phyloP scores from a whole-genome alignment of 2,113 vertebrate genomes.

The Vidua macroura region DNA sequence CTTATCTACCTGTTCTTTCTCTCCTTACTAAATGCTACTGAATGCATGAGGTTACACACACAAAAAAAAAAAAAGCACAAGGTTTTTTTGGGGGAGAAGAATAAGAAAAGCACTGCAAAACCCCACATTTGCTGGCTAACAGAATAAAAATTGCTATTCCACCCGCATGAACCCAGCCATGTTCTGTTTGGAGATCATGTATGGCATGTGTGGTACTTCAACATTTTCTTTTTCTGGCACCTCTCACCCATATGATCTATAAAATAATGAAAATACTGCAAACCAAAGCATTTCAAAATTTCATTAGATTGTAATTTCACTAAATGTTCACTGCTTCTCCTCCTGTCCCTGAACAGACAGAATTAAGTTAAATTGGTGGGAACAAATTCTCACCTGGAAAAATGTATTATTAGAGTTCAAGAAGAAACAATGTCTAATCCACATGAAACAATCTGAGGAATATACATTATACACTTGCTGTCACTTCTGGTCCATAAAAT shows the following conservation, averaged over 20 bases:
- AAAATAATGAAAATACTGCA: not conserved
- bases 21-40: not conserved
- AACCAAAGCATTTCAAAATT: not conserved
- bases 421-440: not conserved
- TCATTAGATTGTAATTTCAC: not conserved
- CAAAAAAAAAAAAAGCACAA: not conserved
- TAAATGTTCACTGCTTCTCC: not conserved
- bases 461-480: not conserved
- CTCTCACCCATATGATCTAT: not conserved
- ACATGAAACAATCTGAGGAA: not conserved
- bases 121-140: not conserved
- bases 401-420: not conserved
- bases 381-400: not conserved
- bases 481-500: not conserved
- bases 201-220: not conserved
- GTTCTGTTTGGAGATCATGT: not conserved
- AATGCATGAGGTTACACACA: not conserved
- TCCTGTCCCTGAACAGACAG: not conserved
- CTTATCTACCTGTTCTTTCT: not conserved
- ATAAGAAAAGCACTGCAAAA: not conserved
- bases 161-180: not conserved
- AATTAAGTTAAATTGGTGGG: not conserved
- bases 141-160: not conserved
- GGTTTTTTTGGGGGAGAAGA: accelerated
- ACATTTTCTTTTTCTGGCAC: not conserved